A percentile compares a stretch with the other conserved stretches of the same genome.
Evolutionary conservation across 2,888 invertebrate genomes (phyloP).

Genomic region (Andricus curvator): DNA sequence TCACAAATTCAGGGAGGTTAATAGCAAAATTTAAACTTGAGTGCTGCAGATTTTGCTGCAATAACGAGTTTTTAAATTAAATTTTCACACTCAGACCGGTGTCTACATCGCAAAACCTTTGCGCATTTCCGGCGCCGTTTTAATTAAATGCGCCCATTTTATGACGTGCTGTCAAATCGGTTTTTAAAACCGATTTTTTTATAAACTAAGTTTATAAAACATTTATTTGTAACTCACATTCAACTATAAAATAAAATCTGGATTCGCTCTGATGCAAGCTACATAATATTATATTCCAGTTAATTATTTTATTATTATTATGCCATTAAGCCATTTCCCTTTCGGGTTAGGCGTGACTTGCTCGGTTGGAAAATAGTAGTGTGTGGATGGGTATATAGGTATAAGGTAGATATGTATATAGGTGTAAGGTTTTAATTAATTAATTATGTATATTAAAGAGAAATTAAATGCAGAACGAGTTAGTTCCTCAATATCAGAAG

Average conservation of each 20-base stretch:
- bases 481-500: not conserved
- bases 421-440: too few species aligned
- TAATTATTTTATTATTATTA: too few species aligned
- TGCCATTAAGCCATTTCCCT: too few species aligned
- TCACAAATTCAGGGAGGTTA: not conserved
- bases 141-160: slow-evolving; percentile 53
- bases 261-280: not conserved
- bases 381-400: too few species aligned
- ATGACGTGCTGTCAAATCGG: slow-evolving; percentile 1
- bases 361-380: too few species aligned
- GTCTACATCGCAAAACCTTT: slow-evolving; percentile 8
- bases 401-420: too few species aligned
- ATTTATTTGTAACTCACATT: not conserved
- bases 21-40: slow-evolving; percentile 22
- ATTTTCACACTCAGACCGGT: slow-evolving; percentile 52
- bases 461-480: not conserved
- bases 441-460: not conserved
- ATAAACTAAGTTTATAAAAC: slow-evolving; percentile 3
- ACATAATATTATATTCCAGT: not conserved
- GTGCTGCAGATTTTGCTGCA: not conserved
- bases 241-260: not conserved
- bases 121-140: slow-evolving; percentile 45
- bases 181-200: not conserved
- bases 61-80: slow-evolving; percentile 64
- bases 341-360: too few species aligned